Percentiles rank a stretch among this genome's conserved stretches.
Evolutionary conservation across 2,888 invertebrate species (phyloP).

Genomic region (Nymphalis polychloros): DNA sequence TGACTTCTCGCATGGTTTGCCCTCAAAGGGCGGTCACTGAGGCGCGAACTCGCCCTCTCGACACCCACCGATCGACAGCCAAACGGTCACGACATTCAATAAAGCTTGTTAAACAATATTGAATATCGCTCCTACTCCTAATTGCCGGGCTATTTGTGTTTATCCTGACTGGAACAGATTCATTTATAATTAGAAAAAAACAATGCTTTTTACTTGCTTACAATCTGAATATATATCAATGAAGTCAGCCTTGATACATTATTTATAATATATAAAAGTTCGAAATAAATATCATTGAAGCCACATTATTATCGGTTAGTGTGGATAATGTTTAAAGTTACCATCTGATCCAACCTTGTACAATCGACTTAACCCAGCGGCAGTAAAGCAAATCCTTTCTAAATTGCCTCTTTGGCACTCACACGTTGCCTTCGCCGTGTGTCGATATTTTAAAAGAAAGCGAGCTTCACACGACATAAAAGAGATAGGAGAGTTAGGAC

Average conservation of each 20-base stretch:
- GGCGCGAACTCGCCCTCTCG: slow-evolving; percentile 54
- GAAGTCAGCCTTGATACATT: too few relatives aligned
- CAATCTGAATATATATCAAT: too few relatives aligned
- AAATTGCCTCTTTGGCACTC: slow-evolving; percentile 67
- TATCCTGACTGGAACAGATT: not conserved
- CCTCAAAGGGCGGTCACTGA: slow-evolving; percentile 74
- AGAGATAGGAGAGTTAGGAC: slow-evolving; percentile 79
- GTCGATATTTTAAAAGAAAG: slow-evolving; percentile 79
- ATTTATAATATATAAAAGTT: not conserved
- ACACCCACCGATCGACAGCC: slow-evolving; percentile 44
- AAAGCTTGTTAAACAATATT: slow-evolving; percentile 41
- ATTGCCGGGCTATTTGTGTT: slow-evolving; percentile 23
- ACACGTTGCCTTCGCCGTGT: slow-evolving; percentile 56
- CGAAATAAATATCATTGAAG: slow-evolving; percentile 26
- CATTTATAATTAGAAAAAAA: not conserved
- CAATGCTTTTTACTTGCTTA: too few relatives aligned
- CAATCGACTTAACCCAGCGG: slow-evolving; percentile 50
- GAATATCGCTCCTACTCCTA: slow-evolving; percentile 32
- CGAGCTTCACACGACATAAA: slow-evolving; percentile 68
- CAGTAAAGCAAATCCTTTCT: slow-evolving; percentile 74
- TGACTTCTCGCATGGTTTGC: slow-evolving; percentile 78
- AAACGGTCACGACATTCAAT: slow-evolving; percentile 46
- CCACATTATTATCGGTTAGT: slow-evolving; percentile 33
- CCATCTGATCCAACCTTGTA: slow-evolving; percentile 41
- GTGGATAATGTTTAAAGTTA: slow-evolving; percentile 48